Percentiles rank a stretch among this genome's conserved stretches.
These are phyloP conservation scores for Mirounga angustirostris DNA, from an alignment of 2,113 vertebrate species.

Conservation along the genomic window DNA sequence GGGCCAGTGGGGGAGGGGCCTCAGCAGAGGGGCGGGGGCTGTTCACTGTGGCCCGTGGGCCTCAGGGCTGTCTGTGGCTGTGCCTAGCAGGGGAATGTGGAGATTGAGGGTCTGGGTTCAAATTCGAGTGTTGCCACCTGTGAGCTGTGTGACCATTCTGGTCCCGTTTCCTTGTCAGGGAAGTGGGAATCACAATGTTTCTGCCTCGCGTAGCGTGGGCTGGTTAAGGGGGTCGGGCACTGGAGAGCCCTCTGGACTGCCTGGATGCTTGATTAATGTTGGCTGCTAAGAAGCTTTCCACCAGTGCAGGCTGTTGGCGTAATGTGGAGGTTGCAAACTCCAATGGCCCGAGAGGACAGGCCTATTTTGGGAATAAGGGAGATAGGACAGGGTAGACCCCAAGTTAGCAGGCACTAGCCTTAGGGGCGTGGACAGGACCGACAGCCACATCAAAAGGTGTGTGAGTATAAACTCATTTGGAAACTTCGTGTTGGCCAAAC, in stretches of 20 bases:
- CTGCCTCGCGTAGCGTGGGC: neutral
- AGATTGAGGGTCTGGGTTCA: neutral
- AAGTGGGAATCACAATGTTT: neutral
- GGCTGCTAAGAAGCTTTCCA: neutral
- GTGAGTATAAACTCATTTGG: neutral
- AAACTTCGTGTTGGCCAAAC: neutral
- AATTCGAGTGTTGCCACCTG: rapidly evolving
- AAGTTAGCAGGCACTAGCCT: neutral
- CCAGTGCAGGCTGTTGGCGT: neutral
- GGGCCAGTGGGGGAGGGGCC: slow-evolving; percentile 60
- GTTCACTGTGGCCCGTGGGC: neutral
- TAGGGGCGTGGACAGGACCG: neutral
- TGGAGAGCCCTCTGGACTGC: neutral
- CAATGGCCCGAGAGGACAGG: neutral
- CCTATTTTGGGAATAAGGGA: neutral
- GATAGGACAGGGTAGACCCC: neutral
- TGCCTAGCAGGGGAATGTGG: neutral
- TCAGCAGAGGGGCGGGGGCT: neutral
- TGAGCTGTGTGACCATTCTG: neutral
- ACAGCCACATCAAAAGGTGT: neutral
- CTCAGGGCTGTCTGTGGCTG: neutral
- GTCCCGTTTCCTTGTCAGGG: neutral
- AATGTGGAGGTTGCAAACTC: neutral
- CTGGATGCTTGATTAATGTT: neutral
- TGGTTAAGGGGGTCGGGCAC: neutral